Base-by-base conservation (phyloP, 2,888 invertebrate genomes). In the Orchesellides sinensis region DNA sequence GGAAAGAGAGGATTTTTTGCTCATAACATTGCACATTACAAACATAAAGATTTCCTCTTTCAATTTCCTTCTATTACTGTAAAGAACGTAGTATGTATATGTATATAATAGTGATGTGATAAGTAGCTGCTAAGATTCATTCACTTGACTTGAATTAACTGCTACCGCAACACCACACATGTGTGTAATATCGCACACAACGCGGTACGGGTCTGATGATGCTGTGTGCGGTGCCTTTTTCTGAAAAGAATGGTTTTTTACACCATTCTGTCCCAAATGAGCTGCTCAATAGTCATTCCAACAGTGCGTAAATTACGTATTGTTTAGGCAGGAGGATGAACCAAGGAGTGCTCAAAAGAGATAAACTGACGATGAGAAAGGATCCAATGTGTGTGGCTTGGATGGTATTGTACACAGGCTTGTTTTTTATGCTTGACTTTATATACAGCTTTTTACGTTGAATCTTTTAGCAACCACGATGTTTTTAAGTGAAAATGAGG, bases 211-310 rank as follows among this genome's bases (percentile, higher is more conserved):
- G n/a, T n/a, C n/a, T n/a, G n/a, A n/a, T n/a, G n/a, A n/a, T n/a
- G n/a, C n/a, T n/a, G n/a, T n/a, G n/a, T 56, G 56, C 25, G 52
- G 23, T 52, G 19, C 32, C 49, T 70, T 78, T 78, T 40, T 29
- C 32, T 70, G 63, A 70, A 78, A 78, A 78, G 61, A 78, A 78
- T 52, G 54, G 61, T 78, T 78, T 70, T 78, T 78, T 70, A 78
- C 78, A 61, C 78, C 61, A 78, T 78, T 78, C 69, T 70, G 21
- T 29, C 45, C 68, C 56, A 77, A 77, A 75, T 56, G 75, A 66
- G 54, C 56, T 19, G 66, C 56, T 74, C 5, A 25, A n/a, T 65
- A 1, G 32, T 23, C 25, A 23, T 5, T 40, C 40, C 40, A 14
- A 40, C n/a, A 40, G 40, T 40, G 40, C 10, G 40, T 10, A 40